Conservation (phyloP, 2,113 vertebrate species). For the Cryptomyrus ogoouensis region DNA sequence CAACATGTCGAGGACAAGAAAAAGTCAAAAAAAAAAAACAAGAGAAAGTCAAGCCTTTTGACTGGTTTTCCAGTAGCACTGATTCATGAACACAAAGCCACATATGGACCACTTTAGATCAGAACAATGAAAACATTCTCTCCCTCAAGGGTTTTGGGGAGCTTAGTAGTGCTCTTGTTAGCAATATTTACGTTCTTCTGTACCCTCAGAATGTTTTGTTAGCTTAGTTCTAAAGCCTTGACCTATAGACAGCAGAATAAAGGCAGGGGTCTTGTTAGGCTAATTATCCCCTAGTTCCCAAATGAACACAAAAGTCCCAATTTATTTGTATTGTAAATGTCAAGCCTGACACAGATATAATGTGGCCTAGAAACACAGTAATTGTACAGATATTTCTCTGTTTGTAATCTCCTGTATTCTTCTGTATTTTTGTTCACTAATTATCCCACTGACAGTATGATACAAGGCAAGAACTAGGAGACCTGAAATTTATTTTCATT, state of each 20-base stretch:
- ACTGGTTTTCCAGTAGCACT: background rate
- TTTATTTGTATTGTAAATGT: slow-evolving; percentile 42
- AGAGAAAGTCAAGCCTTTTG: background rate
- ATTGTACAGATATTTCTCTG: slow-evolving; percentile 35
- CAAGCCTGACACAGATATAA: slow-evolving; percentile 35
- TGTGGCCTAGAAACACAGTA: slow-evolving; percentile 48
- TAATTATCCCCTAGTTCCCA: background rate
- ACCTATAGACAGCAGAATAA: background rate
- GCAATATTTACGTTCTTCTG: background rate
- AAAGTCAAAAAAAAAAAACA: background rate
- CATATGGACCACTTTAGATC: background rate
- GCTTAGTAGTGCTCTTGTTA: background rate
- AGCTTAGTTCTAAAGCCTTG: background rate
- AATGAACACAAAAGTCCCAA: slow-evolving; percentile 11
- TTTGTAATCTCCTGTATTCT: slow-evolving; percentile 37
- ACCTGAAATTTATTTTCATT: slow-evolving; percentile 51
- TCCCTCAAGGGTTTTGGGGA: background rate
- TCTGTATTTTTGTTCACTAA: background rate
- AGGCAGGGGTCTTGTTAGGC: background rate
- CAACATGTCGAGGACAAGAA: background rate
- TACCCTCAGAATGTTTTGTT: background rate
- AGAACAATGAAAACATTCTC: background rate
- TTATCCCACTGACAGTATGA: slow-evolving; percentile 42
- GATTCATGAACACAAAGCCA: background rate
- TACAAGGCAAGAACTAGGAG: slow-evolving; percentile 69